phyloP scores from a whole-genome alignment of 2,113 vertebrate genomes.

The Dasypus novemcinctus region DNA sequence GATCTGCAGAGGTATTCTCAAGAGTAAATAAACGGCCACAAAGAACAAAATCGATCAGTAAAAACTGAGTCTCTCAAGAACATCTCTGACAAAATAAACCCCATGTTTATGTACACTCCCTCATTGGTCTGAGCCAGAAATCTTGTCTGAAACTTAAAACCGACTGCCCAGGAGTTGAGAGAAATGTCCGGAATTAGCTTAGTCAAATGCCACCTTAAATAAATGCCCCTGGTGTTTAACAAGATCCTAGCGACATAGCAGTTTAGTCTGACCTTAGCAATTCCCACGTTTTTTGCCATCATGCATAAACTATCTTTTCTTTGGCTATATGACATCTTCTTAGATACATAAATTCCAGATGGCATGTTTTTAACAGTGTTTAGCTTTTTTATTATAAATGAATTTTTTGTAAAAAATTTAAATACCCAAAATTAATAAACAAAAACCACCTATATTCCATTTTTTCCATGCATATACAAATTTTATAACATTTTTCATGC shows the following conservation, averaged over 20 bases:
- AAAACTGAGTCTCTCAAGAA: conserved; percentile 66
- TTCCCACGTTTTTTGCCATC: neutral
- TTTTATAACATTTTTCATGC: neutral
- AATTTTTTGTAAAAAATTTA: neutral
- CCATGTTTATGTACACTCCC: conserved; percentile 59
- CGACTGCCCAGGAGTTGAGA: conserved; percentile 51
- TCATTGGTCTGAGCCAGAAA: conserved; percentile 53
- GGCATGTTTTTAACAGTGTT: neutral
- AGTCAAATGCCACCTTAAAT: conserved; percentile 71
- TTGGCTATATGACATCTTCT: neutral
- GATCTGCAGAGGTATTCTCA: conserved; percentile 53
- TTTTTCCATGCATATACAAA: neutral
- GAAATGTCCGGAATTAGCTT: conserved; percentile 71
- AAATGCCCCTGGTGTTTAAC: conserved; percentile 47
- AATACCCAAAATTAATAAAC: neutral
- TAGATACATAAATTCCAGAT: neutral
- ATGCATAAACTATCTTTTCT: neutral
- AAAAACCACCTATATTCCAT: neutral
- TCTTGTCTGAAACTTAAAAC: conserved; percentile 74
- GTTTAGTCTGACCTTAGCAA: neutral
- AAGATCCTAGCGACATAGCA: neutral
- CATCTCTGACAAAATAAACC: conserved; percentile 70
- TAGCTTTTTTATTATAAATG: neutral
- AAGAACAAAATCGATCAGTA: conserved; percentile 52
- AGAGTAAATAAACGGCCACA: conserved; percentile 72